Evolutionary conservation across 1,140 invertebrate genomes (phyloP), one percentile per base, ranked within the genome.

Genomic region (Megalonaias nervosa): DNA sequence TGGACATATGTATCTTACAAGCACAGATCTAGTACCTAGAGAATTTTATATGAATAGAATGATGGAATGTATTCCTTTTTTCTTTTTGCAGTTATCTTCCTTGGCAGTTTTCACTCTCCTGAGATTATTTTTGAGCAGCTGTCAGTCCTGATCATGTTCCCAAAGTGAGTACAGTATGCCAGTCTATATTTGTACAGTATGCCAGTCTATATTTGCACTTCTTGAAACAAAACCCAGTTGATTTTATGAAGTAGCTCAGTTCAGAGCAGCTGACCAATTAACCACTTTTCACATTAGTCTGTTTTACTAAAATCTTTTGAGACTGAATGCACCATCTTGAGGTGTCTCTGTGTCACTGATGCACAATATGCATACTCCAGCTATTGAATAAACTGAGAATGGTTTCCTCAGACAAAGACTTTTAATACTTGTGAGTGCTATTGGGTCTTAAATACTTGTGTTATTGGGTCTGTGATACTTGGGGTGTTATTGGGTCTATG

Each of bases 81-180:
- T 75, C 66, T 76, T 67, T 72, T 86, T 85, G 67, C 82, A 91
- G 90, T 91, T 14, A 88, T 91, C 66, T 91, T 91, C 70, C 80
- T 91, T 68, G 89, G 89, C 48, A 90, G 89, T 80, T 91, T 91
- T 66, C 90, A 91, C 80, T 83, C 84, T 26, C 87, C 89, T 19
- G 85, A 86, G 60, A 81, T 90, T 3, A 88, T 91, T 38, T 91
- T 91, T 88, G 89, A 91, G 73, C 90, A 91, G 80, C 75, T 91
- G 57, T 91, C 89, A n/a, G 82, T 91, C 21, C 81, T 91, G 14
- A 90, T 89, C 82, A 85, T 85, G 65, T 87, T 91, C 72, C 90
- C 90, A 80, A 89, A 88, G 89, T 90, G 80, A 81, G 17, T 58
- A 67, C 57, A 14, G 26, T 26, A 26, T 26, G 26, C 15, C 48